Evolutionary conservation across 2,888 invertebrate genomes (phyloP).

Genomic region (Drosophila recens): DNA sequence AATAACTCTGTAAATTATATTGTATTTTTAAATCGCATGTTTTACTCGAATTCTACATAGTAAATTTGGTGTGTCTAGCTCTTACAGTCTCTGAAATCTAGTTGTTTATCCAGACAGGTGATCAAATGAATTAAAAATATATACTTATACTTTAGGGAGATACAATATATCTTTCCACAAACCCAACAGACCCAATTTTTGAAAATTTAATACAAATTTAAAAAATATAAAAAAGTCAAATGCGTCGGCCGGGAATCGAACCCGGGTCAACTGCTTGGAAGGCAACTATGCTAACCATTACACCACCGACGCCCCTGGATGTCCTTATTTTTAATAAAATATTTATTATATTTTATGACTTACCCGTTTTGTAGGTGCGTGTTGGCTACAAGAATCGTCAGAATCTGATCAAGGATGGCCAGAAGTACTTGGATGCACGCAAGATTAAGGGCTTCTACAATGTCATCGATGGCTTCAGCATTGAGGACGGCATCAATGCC

Average conservation of each 20-base stretch:
- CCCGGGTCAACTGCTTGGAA: slow-evolving; percentile 86
- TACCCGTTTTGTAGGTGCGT: slow-evolving; percentile 85
- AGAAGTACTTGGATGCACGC: slow-evolving; percentile 92
- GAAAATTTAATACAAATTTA: not conserved
- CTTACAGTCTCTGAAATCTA: too few relatives aligned
- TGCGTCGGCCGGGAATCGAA: slow-evolving; percentile 86
- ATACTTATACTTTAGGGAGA: too few relatives aligned
- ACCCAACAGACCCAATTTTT: not conserved
- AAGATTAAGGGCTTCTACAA: slow-evolving; percentile 96
- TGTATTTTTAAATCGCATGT: too few relatives aligned
- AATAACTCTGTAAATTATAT: too few relatives aligned
- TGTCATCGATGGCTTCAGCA: slow-evolving; percentile 90
- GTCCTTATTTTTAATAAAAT: too few relatives aligned
- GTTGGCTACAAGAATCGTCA: slow-evolving; percentile 88
- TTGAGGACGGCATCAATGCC: slow-evolving; percentile 93
- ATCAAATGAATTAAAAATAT: too few relatives aligned
- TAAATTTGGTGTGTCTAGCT: too few relatives aligned
- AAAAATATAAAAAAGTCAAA: slow-evolving; percentile 38
- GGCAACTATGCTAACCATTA: slow-evolving; percentile 86
- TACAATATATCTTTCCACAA: too few relatives aligned
- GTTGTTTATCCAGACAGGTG: too few relatives aligned
- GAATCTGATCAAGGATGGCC: slow-evolving; percentile 88
- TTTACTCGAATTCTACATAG: too few relatives aligned
- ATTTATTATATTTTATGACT: not conserved
- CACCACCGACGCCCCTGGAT: slow-evolving; percentile 84